Base-by-base conservation (phyloP, 1,140 invertebrate species). In the Cylas formicarius region DNA sequence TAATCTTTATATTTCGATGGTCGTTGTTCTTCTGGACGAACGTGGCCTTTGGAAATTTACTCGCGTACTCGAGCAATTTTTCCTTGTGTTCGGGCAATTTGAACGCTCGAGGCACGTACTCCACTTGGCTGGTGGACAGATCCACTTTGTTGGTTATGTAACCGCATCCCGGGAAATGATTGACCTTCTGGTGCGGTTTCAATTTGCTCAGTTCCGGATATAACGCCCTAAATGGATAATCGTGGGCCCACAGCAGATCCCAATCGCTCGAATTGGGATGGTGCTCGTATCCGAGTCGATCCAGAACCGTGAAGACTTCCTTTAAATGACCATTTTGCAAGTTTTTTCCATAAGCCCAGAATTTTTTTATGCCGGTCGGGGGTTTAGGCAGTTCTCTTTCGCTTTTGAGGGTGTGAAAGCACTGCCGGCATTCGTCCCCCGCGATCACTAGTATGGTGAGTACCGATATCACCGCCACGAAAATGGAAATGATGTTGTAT, bases 101-200 rank as follows among this genome's bases (percentile, higher is more conserved):
- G 64, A 95, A 98, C 0, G 94, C 88, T 53, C 72, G 74, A 0
- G 92, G 93, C 44, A 96, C 81, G 55, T 82, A 82, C 24, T 78
- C 73, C 7, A 86, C 71, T 7, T 75, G 59, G 0, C 85, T 80
- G 1, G 83, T 89, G 0, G 90, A 89, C 21, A 97, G 70, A 61
- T 86, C 86, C 5, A 92, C 89, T 73, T 98, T 98, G 57, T 91
- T 95, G 0, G 92, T 96, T 29, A 97, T 84, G 56, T 81, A 95
- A 0, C 93, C 93, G 39, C 87, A 89, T 0, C 92, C 94, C 2
- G 94, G 94, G 60, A 95, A 90, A 66, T 97, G 91, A 65, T 97
- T 98, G 0, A 97, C 82, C 60, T 73, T 81, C 61, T 94, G 90
- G 68, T 87, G 68, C 5, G 73, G 57, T 55, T 80, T 78, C 10